Percentiles rank a stretch among this genome's conserved stretches.
phyloP scores from a whole-genome alignment of 2,113 vertebrate species.

The Polypterus senegalus region DNA sequence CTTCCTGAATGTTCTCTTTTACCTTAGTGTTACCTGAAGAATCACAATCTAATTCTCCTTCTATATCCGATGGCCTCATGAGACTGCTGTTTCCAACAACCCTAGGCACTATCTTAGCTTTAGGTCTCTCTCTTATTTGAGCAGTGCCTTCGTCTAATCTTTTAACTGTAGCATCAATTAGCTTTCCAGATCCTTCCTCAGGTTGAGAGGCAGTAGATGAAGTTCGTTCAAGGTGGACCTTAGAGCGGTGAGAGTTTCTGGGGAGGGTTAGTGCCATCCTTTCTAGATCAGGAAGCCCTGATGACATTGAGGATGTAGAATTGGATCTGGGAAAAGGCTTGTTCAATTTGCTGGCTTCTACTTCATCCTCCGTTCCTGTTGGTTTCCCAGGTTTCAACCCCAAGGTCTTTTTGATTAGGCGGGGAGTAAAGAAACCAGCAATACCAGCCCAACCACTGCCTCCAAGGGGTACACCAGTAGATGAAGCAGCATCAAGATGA shows the following conservation, averaged over 20 bases:
- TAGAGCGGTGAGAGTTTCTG: conserved; percentile 80
- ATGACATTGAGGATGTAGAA: conserved; percentile 97
- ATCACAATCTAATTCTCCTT: conserved; percentile 40
- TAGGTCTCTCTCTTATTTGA: conserved; percentile 79
- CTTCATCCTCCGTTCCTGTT: conserved; percentile 58
- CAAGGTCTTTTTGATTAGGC: conserved; percentile 95
- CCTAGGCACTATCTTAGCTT: conserved; percentile 83
- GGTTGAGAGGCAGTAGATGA: conserved; percentile 82
- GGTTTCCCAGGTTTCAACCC: conserved; percentile 83
- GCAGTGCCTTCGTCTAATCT: conserved; percentile 75
- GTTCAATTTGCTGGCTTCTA: conserved; percentile 29
- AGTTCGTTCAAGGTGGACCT: conserved; percentile 82
- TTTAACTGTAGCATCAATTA: conserved; percentile 52
- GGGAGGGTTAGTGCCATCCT: conserved; percentile 93
- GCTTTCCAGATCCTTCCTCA: conserved; percentile 64
- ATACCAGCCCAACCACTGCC: conserved; percentile 81
- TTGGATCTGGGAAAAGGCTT: conserved; percentile 96
- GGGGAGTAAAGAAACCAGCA: conserved; percentile 93
- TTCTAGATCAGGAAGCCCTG: conserved; percentile 89
- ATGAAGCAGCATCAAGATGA: conserved; percentile 41
- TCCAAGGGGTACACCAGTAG: conserved; percentile 50
- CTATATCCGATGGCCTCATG: conserved; percentile 43
- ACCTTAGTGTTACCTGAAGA: conserved; percentile 32
- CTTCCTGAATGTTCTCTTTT: conserved; percentile 52
- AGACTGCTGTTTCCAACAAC: conserved; percentile 32